Conservation (phyloP, 2,113 vertebrate genomes). For the Oryzias woworae region DNA sequence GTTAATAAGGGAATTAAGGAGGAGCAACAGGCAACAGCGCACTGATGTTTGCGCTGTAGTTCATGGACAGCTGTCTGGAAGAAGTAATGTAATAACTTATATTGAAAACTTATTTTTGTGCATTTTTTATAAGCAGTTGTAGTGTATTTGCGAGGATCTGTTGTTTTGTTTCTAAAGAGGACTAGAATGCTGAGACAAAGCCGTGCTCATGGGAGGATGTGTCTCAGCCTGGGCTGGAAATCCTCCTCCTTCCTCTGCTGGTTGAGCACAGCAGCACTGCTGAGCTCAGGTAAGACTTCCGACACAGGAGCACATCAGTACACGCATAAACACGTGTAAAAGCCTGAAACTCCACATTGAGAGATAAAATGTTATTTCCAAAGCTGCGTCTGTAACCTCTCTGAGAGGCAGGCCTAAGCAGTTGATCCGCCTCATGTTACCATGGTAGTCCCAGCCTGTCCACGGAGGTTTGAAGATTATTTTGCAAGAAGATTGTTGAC, state of each 20-base stretch:
- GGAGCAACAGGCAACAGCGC: slow-evolving; percentile 7
- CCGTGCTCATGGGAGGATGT: neutral
- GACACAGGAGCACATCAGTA: neutral
- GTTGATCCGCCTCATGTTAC: slow-evolving; percentile 28
- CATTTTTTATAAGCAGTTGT: neutral
- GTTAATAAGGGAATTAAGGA: slow-evolving; percentile 18
- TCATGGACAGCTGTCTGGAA: slow-evolving; percentile 13
- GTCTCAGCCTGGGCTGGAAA: neutral
- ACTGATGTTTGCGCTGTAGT: slow-evolving; percentile 1
- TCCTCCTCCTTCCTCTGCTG: slow-evolving; percentile 10
- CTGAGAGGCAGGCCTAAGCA: slow-evolving; percentile 16
- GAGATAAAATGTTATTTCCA: neutral
- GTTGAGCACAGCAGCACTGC: slow-evolving; percentile 19
- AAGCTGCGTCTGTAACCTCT: neutral
- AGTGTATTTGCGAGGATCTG: neutral
- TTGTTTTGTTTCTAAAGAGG: neutral
- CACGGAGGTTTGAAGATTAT: slow-evolving; percentile 24
- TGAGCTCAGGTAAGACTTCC: slow-evolving; percentile 45
- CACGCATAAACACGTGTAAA: neutral
- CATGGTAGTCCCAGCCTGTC: slow-evolving; percentile 18
- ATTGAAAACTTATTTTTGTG: too few species aligned
- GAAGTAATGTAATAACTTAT: neutral
- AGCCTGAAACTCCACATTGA: neutral
- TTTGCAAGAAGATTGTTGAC: slow-evolving; percentile 22
- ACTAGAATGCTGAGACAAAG: slow-evolving; percentile 18